Percentiles rank a stretch among this genome's conserved stretches.
These are phyloP conservation scores for Drosophila carrolli DNA, from an alignment of 1,140 invertebrate genomes.

Conservation along the genomic window DNA sequence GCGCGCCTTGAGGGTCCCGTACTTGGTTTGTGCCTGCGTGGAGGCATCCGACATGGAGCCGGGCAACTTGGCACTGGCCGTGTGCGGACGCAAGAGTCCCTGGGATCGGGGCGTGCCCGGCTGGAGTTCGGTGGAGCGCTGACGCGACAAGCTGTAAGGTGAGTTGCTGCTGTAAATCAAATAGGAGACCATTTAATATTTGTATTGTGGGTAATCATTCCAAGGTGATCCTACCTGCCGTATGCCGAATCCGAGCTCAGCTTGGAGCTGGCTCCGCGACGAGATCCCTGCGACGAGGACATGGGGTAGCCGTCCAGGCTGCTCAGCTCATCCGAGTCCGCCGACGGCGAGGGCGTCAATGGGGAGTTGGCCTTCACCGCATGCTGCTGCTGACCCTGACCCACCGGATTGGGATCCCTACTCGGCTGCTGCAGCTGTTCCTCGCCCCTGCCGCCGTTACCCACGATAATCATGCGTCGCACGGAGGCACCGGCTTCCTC, in stretches of 20 bases:
- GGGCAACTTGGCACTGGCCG: slow-evolving; percentile 51
- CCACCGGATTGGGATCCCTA: background rate
- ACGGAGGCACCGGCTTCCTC: slow-evolving; percentile 58
- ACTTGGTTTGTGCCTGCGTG: slow-evolving; percentile 57
- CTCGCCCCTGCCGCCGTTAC: background rate
- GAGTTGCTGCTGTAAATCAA: slow-evolving; percentile 58
- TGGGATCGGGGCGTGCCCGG: slow-evolving; percentile 21
- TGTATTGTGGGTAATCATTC: background rate
- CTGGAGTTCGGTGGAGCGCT: slow-evolving; percentile 65
- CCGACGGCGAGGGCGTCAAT: slow-evolving; percentile 54
- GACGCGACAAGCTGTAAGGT: slow-evolving; percentile 69
- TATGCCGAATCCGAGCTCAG: slow-evolving; percentile 88
- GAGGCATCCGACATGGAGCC: slow-evolving; percentile 49
- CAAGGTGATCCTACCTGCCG: slow-evolving; percentile 86
- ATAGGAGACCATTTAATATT: background rate
- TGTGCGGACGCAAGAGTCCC: slow-evolving; percentile 50
- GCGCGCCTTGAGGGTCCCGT: slow-evolving; percentile 58
- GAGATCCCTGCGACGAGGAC: slow-evolving; percentile 65
- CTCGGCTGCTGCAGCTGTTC: slow-evolving; percentile 2
- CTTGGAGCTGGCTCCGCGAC: slow-evolving; percentile 68
- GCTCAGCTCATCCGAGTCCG: slow-evolving; percentile 80
- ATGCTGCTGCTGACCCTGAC: slow-evolving; percentile 1
- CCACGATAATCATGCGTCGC: slow-evolving; percentile 30
- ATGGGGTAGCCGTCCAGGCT: slow-evolving; percentile 79
- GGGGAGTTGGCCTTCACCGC: slow-evolving; percentile 20